A percentile compares a stretch with the other conserved stretches of the same genome.
Evolutionary conservation across 2,113 vertebrate species (phyloP).

Genomic region (Hydrolagus affinis): DNA sequence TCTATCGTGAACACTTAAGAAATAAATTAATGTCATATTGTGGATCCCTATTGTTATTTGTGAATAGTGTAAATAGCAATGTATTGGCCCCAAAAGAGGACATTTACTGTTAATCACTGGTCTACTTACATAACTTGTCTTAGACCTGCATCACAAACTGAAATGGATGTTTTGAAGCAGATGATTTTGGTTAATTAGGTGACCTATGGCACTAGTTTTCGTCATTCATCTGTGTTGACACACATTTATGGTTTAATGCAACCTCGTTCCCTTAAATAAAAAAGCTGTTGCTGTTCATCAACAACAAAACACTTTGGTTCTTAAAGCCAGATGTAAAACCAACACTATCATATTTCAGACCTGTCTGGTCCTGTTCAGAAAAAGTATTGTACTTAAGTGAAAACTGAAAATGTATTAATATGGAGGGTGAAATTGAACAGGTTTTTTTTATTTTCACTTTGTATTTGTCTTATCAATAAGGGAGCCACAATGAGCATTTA

Average conservation of each 20-base stretch:
- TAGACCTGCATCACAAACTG: too few species aligned
- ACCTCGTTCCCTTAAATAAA: too few species aligned
- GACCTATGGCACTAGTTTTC: too few species aligned
- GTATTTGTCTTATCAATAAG: not conserved
- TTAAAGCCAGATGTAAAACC: not conserved
- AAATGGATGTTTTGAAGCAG: too few species aligned
- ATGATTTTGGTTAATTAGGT: too few species aligned
- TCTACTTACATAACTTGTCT: too few species aligned
- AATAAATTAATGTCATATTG: not conserved
- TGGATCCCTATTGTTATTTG: not conserved
- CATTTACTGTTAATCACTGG: too few species aligned
- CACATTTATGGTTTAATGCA: too few species aligned
- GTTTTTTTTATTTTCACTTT: not conserved
- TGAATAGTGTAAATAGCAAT: not conserved
- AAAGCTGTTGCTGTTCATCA: not conserved
- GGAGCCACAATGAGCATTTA: not conserved
- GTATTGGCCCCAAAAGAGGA: not conserved
- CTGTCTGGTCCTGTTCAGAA: too few species aligned
- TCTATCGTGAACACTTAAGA: not conserved
- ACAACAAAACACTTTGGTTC: not conserved
- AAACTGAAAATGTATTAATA: not conserved
- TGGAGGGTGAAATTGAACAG: not conserved
- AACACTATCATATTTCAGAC: not conserved
- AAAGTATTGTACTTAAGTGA: too few species aligned
- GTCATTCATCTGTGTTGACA: too few species aligned